A percentile compares a stretch with the other conserved stretches of the same genome.
Conservation (phyloP, 1,140 invertebrate species). For the Drosophila ogumai region DNA sequence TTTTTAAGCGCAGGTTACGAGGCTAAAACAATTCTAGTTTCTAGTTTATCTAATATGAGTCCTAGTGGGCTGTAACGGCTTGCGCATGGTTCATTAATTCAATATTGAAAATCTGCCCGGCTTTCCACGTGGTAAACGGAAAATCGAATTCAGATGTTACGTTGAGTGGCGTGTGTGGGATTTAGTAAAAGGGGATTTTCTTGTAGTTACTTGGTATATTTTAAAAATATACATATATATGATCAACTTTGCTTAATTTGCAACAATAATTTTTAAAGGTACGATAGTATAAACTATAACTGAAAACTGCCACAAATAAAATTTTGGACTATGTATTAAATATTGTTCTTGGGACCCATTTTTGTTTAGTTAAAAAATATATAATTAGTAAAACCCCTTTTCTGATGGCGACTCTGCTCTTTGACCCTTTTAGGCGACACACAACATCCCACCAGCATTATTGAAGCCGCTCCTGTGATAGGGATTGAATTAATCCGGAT, state of each 20-base stretch:
- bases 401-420: background rate
- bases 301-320: too few relatives aligned
- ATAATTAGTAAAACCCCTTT: background rate
- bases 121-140: conserved; percentile 5
- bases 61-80: conserved; percentile 19
- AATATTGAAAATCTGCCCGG: background rate
- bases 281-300: too few relatives aligned
- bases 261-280: too few relatives aligned
- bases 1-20: background rate
- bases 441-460: conserved; percentile 34
- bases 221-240: background rate
- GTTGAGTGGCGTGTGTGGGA: background rate
- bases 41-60: conserved; percentile 10
- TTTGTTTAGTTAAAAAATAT: background rate
- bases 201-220: background rate
- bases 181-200: background rate
- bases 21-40: conserved; percentile 3
- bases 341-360: background rate
- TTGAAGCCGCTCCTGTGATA: conserved; percentile 30
- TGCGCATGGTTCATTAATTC: conserved; percentile 22
- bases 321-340: background rate
- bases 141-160: background rate
- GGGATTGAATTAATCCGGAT: conserved; percentile 59
- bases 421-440: conserved; percentile 20
- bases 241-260: too few relatives aligned